Evolutionary conservation across 1,140 invertebrate species (phyloP), one percentile per base, ranked within the genome.

Genomic region (Leptopilina clavipes): DNA sequence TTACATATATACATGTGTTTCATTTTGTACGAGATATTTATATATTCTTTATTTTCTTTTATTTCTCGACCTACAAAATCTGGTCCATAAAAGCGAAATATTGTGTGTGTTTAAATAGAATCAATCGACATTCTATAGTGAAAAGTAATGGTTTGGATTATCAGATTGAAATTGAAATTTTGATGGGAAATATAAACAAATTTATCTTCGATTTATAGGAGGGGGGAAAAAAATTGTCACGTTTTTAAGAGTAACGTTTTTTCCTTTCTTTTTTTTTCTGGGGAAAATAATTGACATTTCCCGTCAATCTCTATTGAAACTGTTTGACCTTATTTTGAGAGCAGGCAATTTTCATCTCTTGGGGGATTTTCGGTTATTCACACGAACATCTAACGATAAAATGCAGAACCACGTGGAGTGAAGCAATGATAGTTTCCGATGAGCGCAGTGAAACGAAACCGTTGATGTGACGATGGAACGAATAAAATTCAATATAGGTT

Each of bases 271-370:
- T 31, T 31, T 31, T 31, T 31, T 31, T 31, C 5, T 31, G n/a
- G n/a, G 11, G 25, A 77, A 79, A 80, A 82, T 82, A 80, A 78
- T 80, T 45, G 76, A 78, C 75, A 76, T 72, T 56, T 48, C 40
- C 54, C 72, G 79, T 79, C 79, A 82, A 80, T 82, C 77, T 80
- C 79, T 79, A 82, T 82, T 76, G 81, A 79, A 40, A 73, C 74
- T 76, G 74, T 80, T 40, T 79, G 77, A 82, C 81, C 81, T 72
- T 77, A 40, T 80, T 82, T 76, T 75, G 75, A 70, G 44, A 70
- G 44, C 76, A 79, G 79, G 76, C 80, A 81, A 81, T 81, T 81
- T 77, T 76, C 75, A 72, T 74, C 71, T 70, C 65, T 77, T 77
- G 72, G 9, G 44, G 40, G 40, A 31, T 56, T 70, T 71, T 45